Percentiles rank a stretch among this genome's conserved stretches.
Conservation (phyloP, 37 sponge, comb jelly and placozoan species). For the Aphrocallistes beatrix region DNA sequence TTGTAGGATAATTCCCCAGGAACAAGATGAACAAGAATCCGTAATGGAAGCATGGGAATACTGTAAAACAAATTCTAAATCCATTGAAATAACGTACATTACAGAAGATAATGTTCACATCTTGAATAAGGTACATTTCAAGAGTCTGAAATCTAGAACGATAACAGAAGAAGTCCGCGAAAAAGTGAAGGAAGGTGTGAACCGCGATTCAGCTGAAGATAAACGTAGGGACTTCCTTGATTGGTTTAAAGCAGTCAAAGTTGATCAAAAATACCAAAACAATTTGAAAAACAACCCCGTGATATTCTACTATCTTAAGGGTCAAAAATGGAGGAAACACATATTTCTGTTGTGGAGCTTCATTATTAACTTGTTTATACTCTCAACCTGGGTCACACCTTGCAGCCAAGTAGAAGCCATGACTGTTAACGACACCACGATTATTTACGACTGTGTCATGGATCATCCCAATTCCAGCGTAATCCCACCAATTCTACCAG, state of each 20-base stretch:
- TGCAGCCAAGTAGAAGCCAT: not conserved
- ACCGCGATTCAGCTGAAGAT: slow-evolving; percentile 50
- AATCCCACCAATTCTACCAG: not conserved
- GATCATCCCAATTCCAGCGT: not conserved
- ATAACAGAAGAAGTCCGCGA: slow-evolving; percentile 45
- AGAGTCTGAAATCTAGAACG: not conserved
- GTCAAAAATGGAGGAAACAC: not conserved
- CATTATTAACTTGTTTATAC: not conserved
- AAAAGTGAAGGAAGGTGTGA: slow-evolving; percentile 51
- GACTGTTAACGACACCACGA: not conserved
- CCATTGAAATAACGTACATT: slow-evolving; percentile 32
- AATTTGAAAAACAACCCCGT: not conserved
- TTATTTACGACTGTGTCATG: not conserved
- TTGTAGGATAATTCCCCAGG: not conserved
- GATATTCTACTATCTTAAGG: not conserved
- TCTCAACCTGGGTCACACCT: not conserved
- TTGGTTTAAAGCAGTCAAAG: slow-evolving; percentile 49
- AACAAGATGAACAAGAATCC: not conserved
- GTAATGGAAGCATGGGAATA: slow-evolving; percentile 28
- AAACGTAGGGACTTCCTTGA: slow-evolving; percentile 64
- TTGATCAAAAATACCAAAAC: slow-evolving; percentile 2
- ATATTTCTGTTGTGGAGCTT: not conserved
- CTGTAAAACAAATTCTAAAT: slow-evolving; percentile 22
- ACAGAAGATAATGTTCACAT: slow-evolving; percentile 27
- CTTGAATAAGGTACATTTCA: slow-evolving; percentile 33